Base-by-base conservation (phyloP, 2,797 vertebrate species). In the Acanthurus leucopareius region DNA sequence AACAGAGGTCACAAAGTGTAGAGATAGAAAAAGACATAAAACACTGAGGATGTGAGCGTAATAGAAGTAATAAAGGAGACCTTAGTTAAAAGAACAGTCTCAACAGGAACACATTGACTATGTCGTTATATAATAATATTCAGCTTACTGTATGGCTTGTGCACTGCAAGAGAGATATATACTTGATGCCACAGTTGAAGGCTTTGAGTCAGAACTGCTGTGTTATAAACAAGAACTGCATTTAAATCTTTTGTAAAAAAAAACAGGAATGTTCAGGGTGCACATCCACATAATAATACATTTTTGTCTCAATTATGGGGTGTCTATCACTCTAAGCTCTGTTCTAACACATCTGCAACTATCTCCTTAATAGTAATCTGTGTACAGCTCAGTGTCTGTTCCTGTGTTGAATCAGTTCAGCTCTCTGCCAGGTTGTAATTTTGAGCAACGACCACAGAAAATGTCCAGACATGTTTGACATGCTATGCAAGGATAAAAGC, bases 401-500 rank as follows among this genome's bases (percentile, higher is more conserved):
- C 47, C 25, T 69, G 53, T 77, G 65, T 79, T 77, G 74, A 69
- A 79, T 73, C 17, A 22, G 22, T 49, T 56, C 14, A 54, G 25
- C 49, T 19, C 25, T 61, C 52, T 73, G 11, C 49, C 61, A 28
- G 60, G 45, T 17, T 62, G 76, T 70, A 22, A 53, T 74, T 63
- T 51, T 73, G 45, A 79, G 47, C 48, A 68, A 15, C 47, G 54
- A 68, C 32, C 42, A 45, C 58, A 74, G 82, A 69, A 83, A 35
- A 53, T 84, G 89, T 77, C 79, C 11, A 15, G 74, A 38, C 92
- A 83, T 80, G 88, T 85, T 72, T 86, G 64, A 64, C 19, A 61
- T 71, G 57, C 51, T 16, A 3, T 7, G 48, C 7, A 54, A 52
- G 52, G 61, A 65, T n/a, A 44, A 53, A 48, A 71, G 20, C n/a